Percentiles rank a stretch among this genome's conserved stretches.
phyloP scores from a whole-genome alignment of 1,140 invertebrate species.

The Scaptomyza hsui region DNA sequence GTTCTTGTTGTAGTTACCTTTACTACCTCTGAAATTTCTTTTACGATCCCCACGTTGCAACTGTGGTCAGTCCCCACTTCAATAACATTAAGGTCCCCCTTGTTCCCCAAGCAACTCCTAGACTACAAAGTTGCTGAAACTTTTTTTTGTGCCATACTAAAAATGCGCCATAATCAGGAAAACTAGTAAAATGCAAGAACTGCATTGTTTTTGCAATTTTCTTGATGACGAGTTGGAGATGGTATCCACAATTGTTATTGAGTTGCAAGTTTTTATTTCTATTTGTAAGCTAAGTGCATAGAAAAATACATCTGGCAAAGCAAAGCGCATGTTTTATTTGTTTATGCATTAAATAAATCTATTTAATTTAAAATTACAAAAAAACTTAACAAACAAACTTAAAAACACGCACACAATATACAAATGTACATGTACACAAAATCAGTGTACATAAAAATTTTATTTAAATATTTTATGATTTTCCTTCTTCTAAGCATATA shows the following conservation, averaged over 20 bases:
- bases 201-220: slow-evolving; percentile 48
- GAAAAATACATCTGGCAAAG: slow-evolving; percentile 17
- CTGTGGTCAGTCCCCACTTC: slow-evolving; percentile 62
- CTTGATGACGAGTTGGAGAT: slow-evolving; percentile 33
- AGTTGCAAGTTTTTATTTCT: slow-evolving; percentile 69
- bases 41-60: slow-evolving; percentile 65
- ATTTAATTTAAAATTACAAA: slow-evolving; percentile 67
- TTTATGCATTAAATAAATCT: slow-evolving; percentile 74
- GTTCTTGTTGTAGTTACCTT: slow-evolving; percentile 51
- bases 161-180: slow-evolving; percentile 3
- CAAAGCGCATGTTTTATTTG: slow-evolving; percentile 70
- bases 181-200: slow-evolving; percentile 24
- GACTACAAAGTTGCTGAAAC: slow-evolving; percentile 42
- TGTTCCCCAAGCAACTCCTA: slow-evolving; percentile 39
- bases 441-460: slow-evolving; percentile 21
- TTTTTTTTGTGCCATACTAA: slow-evolving; percentile 7
- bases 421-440: slow-evolving; percentile 17
- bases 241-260: slow-evolving; percentile 50
- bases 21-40: slow-evolving; percentile 72
- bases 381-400: slow-evolving; percentile 31
- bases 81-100: slow-evolving; percentile 65
- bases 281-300: slow-evolving; percentile 19
- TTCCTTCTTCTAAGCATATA: slow-evolving; percentile 24
- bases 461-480: slow-evolving; percentile 68
- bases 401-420: slow-evolving; percentile 21